Evolutionary conservation across 2,797 vertebrate genomes (phyloP), one percentile per base, ranked within the genome.

Genomic region (Macroramphosus scolopax): DNA sequence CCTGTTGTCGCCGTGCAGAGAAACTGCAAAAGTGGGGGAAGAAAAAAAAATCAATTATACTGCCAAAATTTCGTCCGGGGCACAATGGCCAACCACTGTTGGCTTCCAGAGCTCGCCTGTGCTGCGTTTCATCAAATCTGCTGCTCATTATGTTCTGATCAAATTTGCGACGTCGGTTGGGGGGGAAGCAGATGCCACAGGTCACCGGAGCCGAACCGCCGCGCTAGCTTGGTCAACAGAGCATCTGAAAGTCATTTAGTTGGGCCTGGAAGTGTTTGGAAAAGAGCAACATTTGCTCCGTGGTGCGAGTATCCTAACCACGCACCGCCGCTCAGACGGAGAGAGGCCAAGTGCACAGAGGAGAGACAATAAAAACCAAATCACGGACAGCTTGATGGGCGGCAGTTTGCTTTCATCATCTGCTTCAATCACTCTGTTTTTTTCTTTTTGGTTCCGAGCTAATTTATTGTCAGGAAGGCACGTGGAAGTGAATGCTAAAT

Each of bases 231-330:
- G 77, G 80, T 82, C 81, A 81, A 60, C 70, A 31, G 48, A 86
- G 82, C 85, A 80, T 80, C 80, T 83, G 85, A 51, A 78, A 77
- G 66, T 75, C 77, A 68, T 77, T 82, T 74, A 72, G 62, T 24
- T n/a, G 6, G 4, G 62, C 57, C 66, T 59, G 54, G 30, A 37
- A 72, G 69, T 61, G 65, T 64, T 79, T 83, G 72, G 67, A 80
- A 47, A 62, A 45, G 26, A 62, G 51, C 22, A 58, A n/a, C n/a
- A n/a, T n/a, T 43, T 18, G 46, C 63, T 29, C 53, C 63, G 70
- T 76, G 72, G 67, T 75, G 66, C 39, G 47, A 45, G 32, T 38
- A 68, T 70, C 46, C 51, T 5, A 14, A 65, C 49, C 48, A 9
- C 65, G 77, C 72, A 72, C 53, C 59, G 69, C 64, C 51, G 48